phyloP scores from a whole-genome alignment of 35 echinoderm and acorn worm species.

The Strongylocentrotus purpuratus region DNA sequence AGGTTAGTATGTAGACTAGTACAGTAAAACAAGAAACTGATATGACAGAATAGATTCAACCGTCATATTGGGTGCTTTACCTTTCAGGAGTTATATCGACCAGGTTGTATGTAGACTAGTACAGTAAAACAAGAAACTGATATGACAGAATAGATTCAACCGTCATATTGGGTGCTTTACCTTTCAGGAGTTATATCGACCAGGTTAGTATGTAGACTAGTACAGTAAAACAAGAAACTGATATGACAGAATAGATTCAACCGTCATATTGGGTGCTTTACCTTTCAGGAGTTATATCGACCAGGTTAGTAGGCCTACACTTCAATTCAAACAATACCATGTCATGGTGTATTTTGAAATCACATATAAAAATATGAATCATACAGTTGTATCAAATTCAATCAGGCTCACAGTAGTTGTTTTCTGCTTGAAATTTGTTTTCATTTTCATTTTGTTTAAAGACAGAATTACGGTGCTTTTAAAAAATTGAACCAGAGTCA shows the following conservation, averaged over 20 bases:
- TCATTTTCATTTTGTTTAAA: too few species aligned
- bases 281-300: slow-evolving; percentile 79
- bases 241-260: slow-evolving; percentile 81
- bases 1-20: too few species aligned
- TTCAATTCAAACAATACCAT: too few species aligned
- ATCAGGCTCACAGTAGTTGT: too few species aligned
- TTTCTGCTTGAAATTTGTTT: too few species aligned
- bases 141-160: slow-evolving; percentile 79
- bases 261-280: slow-evolving; percentile 78
- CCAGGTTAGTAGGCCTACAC: slow-evolving; percentile 78
- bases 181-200: slow-evolving; percentile 76
- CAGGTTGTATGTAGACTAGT: too few species aligned
- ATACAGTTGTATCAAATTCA: too few species aligned
- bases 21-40: slow-evolving; percentile 82
- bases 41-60: slow-evolving; percentile 79
- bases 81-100: slow-evolving; percentile 76
- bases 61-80: slow-evolving; percentile 85
- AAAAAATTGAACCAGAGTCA: too few species aligned
- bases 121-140: slow-evolving; percentile 76
- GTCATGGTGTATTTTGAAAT: too few species aligned
- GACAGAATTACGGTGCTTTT: too few species aligned
- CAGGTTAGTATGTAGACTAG: slow-evolving; percentile 83
- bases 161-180: slow-evolving; percentile 85
- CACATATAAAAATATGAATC: too few species aligned
- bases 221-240: too few species aligned